Percentiles rank a stretch among this genome's conserved stretches.
phyloP scores from a whole-genome alignment of 2,888 invertebrate species.

The Cremastinae sp. region DNA sequence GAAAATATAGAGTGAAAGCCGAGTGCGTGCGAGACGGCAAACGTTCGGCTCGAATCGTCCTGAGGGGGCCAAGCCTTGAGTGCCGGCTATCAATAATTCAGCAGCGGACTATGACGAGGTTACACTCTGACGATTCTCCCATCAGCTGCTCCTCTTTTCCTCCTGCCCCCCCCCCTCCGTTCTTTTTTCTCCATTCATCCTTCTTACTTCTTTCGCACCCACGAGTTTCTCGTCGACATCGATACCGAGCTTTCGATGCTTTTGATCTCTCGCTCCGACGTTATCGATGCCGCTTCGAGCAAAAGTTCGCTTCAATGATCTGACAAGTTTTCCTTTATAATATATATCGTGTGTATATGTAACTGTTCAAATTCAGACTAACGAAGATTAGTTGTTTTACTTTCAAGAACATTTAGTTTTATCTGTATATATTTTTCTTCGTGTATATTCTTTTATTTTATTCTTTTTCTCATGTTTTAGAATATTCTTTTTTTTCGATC shows the following conservation, averaged over 20 bases:
- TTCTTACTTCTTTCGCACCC: conserved; percentile 52
- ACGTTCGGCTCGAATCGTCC: conserved; percentile 46
- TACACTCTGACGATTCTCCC: conserved; percentile 65
- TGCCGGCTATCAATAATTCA: conserved; percentile 80
- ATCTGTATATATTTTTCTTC: too few species aligned
- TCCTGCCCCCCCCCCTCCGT: conserved; percentile 45
- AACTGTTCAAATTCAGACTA: too few species aligned
- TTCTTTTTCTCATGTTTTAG: too few species aligned
- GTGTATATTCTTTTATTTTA: too few species aligned
- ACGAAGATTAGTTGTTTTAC: too few species aligned
- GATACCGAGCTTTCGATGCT: conserved; percentile 24
- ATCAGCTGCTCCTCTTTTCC: conserved; percentile 43
- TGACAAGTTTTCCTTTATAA: too few species aligned
- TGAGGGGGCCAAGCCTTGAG: conserved; percentile 70
- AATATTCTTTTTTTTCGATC: too few species aligned
- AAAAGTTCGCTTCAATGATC: too few species aligned
- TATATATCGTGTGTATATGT: too few species aligned
- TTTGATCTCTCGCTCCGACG: conserved; percentile 24
- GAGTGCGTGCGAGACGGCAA: conserved; percentile 31
- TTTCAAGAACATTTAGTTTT: too few species aligned
- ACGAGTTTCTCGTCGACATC: conserved; percentile 33
- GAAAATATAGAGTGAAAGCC: conserved; percentile 19
- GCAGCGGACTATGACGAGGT: conserved; percentile 78
- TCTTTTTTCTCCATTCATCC: conserved; percentile 31
- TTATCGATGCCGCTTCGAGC: conserved; percentile 10